These are phyloP conservation scores for Zaprionus lachaisei DNA, from an alignment of 1,140 invertebrate species.

Conservation along the genomic window DNA sequence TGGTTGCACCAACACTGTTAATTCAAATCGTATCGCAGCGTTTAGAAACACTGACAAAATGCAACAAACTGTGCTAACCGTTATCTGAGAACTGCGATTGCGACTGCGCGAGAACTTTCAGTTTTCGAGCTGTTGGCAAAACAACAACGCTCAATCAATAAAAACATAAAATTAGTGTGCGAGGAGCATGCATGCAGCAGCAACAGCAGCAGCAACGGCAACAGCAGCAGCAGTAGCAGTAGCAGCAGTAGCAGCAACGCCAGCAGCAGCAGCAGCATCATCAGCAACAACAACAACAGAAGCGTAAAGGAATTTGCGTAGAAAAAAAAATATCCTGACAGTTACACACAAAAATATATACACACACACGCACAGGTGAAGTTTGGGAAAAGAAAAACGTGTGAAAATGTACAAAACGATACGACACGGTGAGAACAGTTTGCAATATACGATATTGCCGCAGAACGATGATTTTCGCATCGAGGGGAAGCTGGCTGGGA, in stretches of 20 bases:
- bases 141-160: slow-evolving; percentile 78
- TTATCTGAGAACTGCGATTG: slow-evolving; percentile 6
- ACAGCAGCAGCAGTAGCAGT: slow-evolving; percentile 15
- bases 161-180: slow-evolving; percentile 79
- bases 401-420: slow-evolving; percentile 90
- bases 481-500: slow-evolving; percentile 85
- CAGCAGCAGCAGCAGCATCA: slow-evolving; percentile 4
- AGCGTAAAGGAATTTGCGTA: background rate
- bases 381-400: background rate
- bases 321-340: slow-evolving; percentile 20
- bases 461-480: slow-evolving; percentile 89
- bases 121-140: slow-evolving; percentile 36
- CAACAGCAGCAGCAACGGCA: slow-evolving; percentile 46
- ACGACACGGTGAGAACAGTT: slow-evolving; percentile 89
- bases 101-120: slow-evolving; percentile 57
- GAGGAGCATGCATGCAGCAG: slow-evolving; percentile 65
- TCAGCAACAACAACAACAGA: background rate
- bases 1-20: background rate
- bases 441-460: slow-evolving; percentile 90
- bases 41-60: background rate
- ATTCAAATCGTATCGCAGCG: background rate
- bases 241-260: background rate
- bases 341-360: slow-evolving; percentile 18
- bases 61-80: slow-evolving; percentile 9
- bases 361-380: background rate